Evolutionary conservation across 1,140 invertebrate genomes (phyloP).

Genomic region (Drosophila fuyamai): DNA sequence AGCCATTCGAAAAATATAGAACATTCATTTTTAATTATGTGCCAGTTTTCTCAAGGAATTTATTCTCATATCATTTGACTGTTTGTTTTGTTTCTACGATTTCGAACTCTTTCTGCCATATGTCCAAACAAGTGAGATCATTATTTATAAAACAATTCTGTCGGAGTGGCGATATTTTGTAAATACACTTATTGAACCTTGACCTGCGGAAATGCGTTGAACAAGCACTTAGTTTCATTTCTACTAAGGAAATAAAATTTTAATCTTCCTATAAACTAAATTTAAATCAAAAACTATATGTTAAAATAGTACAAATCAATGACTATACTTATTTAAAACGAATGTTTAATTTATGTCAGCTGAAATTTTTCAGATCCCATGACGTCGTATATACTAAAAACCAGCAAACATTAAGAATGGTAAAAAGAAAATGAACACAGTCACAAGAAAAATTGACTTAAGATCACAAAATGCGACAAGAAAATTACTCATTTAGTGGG

Average conservation of each 20-base stretch:
- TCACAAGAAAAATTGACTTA: conserved; percentile 21
- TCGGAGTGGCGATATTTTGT: neutral
- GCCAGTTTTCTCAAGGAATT: conserved; percentile 16
- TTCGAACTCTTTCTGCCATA: conserved; percentile 16
- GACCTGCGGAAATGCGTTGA: neutral
- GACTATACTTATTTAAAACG: neutral
- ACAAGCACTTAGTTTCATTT: neutral
- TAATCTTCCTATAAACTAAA: too few relatives aligned
- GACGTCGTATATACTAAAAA: conserved; percentile 25
- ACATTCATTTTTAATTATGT: conserved; percentile 25
- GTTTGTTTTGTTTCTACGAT: conserved; percentile 17
- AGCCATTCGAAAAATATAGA: conserved; percentile 43
- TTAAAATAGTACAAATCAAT: neutral
- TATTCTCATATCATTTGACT: conserved; percentile 18
- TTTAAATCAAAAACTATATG: too few relatives aligned
- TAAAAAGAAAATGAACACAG: conserved; percentile 9
- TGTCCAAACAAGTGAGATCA: conserved; percentile 34
- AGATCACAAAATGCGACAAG: conserved; percentile 15
- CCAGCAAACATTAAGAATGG: neutral
- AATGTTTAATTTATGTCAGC: neutral
- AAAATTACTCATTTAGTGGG: conserved; percentile 30
- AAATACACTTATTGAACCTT: conserved; percentile 10
- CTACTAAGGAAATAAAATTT: neutral
- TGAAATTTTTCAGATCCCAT: conserved; percentile 6
- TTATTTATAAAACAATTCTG: conserved; percentile 20